Base-by-base conservation (phyloP, 1,140 invertebrate genomes). In the Drosophila leontia region DNA sequence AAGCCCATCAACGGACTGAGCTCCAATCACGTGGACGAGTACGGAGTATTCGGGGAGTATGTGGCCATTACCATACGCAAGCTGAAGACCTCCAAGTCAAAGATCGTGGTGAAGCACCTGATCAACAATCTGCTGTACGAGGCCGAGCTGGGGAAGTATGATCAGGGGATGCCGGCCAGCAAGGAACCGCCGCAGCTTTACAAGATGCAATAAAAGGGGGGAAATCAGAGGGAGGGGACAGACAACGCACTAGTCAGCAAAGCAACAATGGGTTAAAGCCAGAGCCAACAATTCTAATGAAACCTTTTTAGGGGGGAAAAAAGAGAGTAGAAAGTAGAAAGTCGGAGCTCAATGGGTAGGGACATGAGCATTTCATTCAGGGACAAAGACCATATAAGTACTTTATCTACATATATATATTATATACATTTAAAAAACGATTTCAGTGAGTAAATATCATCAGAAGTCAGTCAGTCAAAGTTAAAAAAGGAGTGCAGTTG, bases 31-130 rank as follows among this genome's bases (percentile, higher is more conserved):
- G 86, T 80, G 60, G 91, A 92, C 69, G 91, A 92, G 48, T 92
- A 92, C 53, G 91, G 88, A 0, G 88, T 92, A 29, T 92, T 92
- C 55, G 91, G 91, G 32, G 91, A 92, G 41, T 92, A 92, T 50
- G 91, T 92, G 60, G 91, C 91, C 60, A 91, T 92, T 42, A 92
- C 91, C 63, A 92, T 92, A 82, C 80, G 91, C 19, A 92, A 92
- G 29, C 68, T 92, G 29, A 92, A 92, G 75, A 91, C 91, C 6
- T 70, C 88, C 34, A 92, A 92, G 64, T 90, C 91, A 13, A 92
- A 92, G 72, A 92, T 92, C 7, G 91, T 91, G 41, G 86, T 92
- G 17, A 92, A 92, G 57, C 91, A 92, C 50, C 64, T 92, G 57
- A 92, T 92, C 53, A 92, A 92, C 41, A 92, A 92, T 60, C 63